Conservation (phyloP, 2,888 invertebrate genomes). For the Rotaria sp. region DNA sequence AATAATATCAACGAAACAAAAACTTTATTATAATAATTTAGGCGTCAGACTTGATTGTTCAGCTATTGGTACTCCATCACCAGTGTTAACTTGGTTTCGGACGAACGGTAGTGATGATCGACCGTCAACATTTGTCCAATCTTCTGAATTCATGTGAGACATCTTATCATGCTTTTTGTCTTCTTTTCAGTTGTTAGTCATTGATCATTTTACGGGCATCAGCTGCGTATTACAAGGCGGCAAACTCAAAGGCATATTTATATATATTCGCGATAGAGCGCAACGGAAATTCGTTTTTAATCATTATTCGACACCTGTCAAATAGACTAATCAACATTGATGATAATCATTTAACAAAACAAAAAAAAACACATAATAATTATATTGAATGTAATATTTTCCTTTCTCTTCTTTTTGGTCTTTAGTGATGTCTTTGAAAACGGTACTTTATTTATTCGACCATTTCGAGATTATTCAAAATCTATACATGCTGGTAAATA, state of each 20-base stretch:
- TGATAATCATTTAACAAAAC: neutral
- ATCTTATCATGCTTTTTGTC: neutral
- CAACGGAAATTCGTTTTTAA: conserved; percentile 22
- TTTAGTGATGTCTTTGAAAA: neutral
- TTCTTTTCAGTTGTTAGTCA: neutral
- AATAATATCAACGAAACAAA: neutral
- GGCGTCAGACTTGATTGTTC: neutral
- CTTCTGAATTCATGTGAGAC: conserved; percentile 14
- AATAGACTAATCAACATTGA: neutral
- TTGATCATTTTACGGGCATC: neutral
- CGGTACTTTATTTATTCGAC: neutral
- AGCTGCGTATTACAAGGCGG: neutral
- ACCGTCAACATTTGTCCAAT: neutral
- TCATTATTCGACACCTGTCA: conserved; percentile 2
- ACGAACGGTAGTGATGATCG: conserved; percentile 16
- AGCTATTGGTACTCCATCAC: neutral
- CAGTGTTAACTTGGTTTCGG: neutral
- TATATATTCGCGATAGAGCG: neutral
- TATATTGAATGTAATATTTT: neutral
- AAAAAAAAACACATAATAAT: neutral
- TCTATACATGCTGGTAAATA: neutral
- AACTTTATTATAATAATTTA: neutral
- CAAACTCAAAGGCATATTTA: neutral
- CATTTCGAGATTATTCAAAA: neutral
- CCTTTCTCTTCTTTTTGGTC: neutral